These are phyloP conservation scores for Tylochromis polylepis DNA, from an alignment of 2,113 vertebrate species.

Conservation along the genomic window DNA sequence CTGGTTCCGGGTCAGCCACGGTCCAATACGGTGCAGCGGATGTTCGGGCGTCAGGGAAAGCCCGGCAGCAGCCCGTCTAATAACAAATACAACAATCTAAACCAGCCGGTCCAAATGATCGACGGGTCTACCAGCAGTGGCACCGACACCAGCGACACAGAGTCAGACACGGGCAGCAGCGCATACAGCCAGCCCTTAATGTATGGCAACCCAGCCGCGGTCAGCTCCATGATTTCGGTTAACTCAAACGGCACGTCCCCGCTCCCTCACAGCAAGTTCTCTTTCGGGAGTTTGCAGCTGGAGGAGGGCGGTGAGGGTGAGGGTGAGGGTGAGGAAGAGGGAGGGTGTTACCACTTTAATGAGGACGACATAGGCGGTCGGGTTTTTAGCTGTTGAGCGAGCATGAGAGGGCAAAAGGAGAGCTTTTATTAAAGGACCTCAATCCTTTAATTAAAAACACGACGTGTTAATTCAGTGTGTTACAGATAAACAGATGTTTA, in stretches of 20 bases:
- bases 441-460: background rate
- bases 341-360: constrained; percentile 71
- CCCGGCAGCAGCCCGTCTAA: background rate
- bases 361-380: constrained; percentile 70
- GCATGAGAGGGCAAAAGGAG: background rate
- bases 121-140: constrained; percentile 88
- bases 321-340: constrained; percentile 58
- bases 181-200: constrained; percentile 71
- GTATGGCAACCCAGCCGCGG: constrained; percentile 76
- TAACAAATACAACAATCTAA: constrained; percentile 50
- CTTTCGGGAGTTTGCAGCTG: constrained; percentile 72
- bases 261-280: constrained; percentile 66
- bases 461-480: background rate
- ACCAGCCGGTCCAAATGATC: constrained; percentile 76
- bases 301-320: constrained; percentile 74
- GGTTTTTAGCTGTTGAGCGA: constrained; percentile 72
- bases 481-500: background rate
- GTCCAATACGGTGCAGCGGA: constrained; percentile 55
- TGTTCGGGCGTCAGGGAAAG: constrained; percentile 57
- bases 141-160: constrained; percentile 84
- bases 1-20: constrained; percentile 56
- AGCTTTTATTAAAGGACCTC: background rate
- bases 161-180: constrained; percentile 77
- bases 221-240: constrained; percentile 64
- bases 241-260: constrained; percentile 43